phyloP scores from a whole-genome alignment of 2,797 vertebrate species.

The Macropus fuliginosus region DNA sequence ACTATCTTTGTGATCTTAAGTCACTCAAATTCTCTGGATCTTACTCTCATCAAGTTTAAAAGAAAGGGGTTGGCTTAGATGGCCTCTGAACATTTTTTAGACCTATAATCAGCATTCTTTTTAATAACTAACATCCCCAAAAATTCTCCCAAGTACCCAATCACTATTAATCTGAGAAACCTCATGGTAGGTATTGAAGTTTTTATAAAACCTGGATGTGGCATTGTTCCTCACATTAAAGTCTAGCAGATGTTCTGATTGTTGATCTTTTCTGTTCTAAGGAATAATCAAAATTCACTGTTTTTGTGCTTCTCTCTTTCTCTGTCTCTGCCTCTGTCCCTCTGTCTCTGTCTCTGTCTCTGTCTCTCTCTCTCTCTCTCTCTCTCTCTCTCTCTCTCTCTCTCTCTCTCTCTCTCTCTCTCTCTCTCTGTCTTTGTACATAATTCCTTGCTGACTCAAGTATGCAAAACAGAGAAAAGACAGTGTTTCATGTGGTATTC shows the following conservation, averaged over 20 bases:
- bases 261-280: neutral
- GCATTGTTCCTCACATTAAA: neutral
- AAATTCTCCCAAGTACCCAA: neutral
- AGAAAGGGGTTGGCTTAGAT: neutral
- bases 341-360: too few species aligned
- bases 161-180: neutral
- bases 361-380: too few species aligned
- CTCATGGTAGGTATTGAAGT: neutral
- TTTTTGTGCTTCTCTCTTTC: conserved; percentile 9
- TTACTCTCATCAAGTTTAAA: neutral
- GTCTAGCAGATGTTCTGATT: neutral
- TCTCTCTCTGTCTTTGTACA: too few species aligned
- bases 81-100: neutral
- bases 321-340: too few species aligned
- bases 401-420: too few species aligned
- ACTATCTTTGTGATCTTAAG: neutral
- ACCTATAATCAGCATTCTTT: neutral
- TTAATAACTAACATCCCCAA: neutral
- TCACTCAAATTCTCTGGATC: neutral
- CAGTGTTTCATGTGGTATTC: conserved; percentile 38
- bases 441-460: neutral
- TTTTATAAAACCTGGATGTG: neutral
- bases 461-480: conserved; percentile 40
- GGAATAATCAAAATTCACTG: conserved; percentile 25
- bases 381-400: too few species aligned